Conservation (phyloP, 2,888 invertebrate species). For the Acheta domesticus region DNA sequence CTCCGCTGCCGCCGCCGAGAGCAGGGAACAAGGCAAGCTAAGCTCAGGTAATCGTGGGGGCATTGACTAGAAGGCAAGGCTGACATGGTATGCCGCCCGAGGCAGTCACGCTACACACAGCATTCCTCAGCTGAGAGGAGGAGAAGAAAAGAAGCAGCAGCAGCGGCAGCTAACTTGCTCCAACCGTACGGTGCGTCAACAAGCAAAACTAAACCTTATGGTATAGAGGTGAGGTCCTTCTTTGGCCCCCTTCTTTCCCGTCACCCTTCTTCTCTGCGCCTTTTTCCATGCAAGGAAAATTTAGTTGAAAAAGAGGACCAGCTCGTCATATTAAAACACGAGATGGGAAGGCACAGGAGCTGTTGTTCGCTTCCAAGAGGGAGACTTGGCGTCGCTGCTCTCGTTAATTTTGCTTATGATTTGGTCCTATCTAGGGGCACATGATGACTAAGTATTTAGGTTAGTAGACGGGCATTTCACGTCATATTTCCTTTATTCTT, state of each 20-base stretch:
- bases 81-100: conserved; percentile 10
- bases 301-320: too few relatives aligned
- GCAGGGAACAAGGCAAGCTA: conserved; percentile 18
- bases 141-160: conserved; percentile 9
- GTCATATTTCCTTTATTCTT: conserved; percentile 8
- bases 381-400: too few relatives aligned
- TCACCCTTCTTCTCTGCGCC: background rate
- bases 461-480: background rate
- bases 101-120: conserved; percentile 18
- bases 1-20: background rate
- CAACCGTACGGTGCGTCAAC: conserved; percentile 10
- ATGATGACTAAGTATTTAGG: background rate
- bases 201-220: conserved; percentile 18
- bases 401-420: too few relatives aligned
- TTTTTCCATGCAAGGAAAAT: too few relatives aligned
- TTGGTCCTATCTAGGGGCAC: background rate
- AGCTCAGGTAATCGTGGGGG: conserved; percentile 18
- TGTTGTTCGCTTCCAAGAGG: too few relatives aligned
- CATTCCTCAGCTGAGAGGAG: conserved; percentile 18
- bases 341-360: too few relatives aligned
- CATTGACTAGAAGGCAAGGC: conserved; percentile 18
- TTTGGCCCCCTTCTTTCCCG: background rate
- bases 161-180: conserved; percentile 18
- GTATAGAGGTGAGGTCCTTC: background rate
- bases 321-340: too few relatives aligned